phyloP scores from a whole-genome alignment of 37 sponge, comb jelly and placozoan genomes.

The Diacarnus erythraeanus region DNA sequence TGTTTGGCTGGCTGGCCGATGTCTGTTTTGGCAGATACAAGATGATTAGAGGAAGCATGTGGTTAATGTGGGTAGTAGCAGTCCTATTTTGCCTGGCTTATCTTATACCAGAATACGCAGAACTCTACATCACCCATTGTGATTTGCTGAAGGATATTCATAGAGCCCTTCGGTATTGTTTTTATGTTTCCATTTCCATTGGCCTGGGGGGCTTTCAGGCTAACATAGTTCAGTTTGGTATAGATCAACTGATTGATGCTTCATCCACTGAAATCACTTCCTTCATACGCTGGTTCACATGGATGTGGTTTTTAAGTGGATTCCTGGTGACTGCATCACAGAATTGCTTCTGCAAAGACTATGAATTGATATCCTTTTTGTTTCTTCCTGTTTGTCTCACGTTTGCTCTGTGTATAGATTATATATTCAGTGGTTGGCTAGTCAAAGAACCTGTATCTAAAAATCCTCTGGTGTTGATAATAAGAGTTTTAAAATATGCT shows the following conservation, averaged over 20 bases:
- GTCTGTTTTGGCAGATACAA: background rate
- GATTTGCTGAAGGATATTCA: no score
- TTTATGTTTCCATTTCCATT: background rate
- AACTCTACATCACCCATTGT: background rate
- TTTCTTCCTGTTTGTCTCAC: background rate
- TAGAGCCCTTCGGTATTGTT: background rate
- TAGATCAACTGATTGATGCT: background rate
- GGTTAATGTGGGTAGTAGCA: background rate
- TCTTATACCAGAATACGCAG: background rate
- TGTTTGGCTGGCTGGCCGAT: conserved; percentile 10
- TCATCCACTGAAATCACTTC: conserved; percentile 1
- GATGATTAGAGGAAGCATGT: background rate
- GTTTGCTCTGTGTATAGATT: background rate
- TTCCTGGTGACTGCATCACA: background rate
- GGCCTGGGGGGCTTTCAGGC: background rate
- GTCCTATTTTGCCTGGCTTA: background rate
- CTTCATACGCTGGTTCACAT: background rate
- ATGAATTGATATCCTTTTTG: background rate
- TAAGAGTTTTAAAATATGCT: conserved; percentile 11
- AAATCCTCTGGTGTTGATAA: background rate
- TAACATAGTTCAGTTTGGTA: background rate
- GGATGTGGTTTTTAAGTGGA: background rate
- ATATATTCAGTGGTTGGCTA: background rate
- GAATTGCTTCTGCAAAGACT: background rate
- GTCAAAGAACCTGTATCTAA: background rate